Percentiles rank a stretch among this genome's conserved stretches.
Conservation (phyloP, 2,888 invertebrate species). For the Drosophila tanythrix region DNA sequence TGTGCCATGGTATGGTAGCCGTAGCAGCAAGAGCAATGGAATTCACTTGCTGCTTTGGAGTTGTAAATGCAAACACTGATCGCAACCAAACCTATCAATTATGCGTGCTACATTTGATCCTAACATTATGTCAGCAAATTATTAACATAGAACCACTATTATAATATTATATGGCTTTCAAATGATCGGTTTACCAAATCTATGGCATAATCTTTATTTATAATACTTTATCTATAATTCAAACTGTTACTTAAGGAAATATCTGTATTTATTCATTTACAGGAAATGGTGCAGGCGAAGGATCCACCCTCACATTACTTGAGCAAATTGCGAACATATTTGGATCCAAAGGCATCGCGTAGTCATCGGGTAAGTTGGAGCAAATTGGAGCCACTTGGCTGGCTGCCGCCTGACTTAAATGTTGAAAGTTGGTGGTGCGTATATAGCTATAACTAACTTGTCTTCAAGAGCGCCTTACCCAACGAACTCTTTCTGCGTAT, state of each 20-base stretch:
- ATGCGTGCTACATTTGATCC: no score
- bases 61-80: no score
- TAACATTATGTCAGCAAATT: no score
- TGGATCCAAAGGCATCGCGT: constrained; percentile 97
- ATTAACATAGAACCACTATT: no score
- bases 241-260: constrained; percentile 1
- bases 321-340: constrained; percentile 96
- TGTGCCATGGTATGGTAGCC: no score
- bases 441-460: constrained; percentile 24
- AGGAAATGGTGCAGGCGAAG: constrained; percentile 99
- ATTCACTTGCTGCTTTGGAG: no score
- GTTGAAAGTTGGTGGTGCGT: constrained; percentile 43
- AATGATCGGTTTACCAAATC: not conserved
- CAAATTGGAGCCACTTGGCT: constrained; percentile 6
- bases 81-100: no score
- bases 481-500: constrained; percentile 16
- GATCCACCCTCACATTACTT: constrained; percentile 98
- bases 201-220: not conserved
- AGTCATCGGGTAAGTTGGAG: constrained; percentile 93
- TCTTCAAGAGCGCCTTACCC: constrained; percentile 14
- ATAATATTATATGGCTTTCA: not conserved
- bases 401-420: constrained; percentile 10
- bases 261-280: constrained; percentile 77
- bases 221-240: not conserved
- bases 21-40: no score